phyloP scores from a whole-genome alignment of 2,797 vertebrate species.

The Odontamblyopus lacepedii region DNA sequence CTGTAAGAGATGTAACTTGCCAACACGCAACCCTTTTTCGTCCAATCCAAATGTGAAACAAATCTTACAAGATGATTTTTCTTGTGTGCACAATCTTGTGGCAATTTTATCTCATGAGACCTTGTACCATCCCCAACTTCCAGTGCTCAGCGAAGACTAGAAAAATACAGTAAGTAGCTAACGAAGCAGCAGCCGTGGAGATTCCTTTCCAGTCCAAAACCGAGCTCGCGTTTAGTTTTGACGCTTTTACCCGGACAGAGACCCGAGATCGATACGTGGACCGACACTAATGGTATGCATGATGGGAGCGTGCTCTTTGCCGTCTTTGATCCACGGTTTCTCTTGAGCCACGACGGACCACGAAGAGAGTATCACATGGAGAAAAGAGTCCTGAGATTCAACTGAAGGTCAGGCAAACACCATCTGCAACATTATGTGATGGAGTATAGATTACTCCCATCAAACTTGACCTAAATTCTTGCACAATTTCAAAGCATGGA shows the following conservation, averaged over 20 bases:
- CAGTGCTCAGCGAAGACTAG: background rate
- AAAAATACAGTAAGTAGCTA: background rate
- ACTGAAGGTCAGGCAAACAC: background rate
- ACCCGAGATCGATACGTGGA: background rate
- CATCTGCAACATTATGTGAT: too few species aligned
- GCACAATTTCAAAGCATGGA: too few species aligned
- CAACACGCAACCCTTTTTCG: too few species aligned
- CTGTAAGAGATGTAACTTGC: too few species aligned
- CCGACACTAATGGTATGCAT: slow-evolving; percentile 6
- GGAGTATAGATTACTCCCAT: background rate
- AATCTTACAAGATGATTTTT: too few species aligned
- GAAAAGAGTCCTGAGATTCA: background rate
- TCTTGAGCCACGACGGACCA: background rate
- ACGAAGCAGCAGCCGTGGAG: background rate
- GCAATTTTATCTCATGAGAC: too few species aligned
- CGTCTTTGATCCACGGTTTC: background rate
- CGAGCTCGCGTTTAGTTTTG: background rate
- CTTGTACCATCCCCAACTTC: background rate
- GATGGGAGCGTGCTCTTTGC: slow-evolving; percentile 2
- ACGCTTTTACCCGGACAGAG: background rate
- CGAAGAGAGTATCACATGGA: background rate
- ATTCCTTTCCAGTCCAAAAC: background rate
- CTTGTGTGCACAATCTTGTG: too few species aligned
- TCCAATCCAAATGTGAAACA: too few species aligned
- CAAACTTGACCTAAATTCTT: too few species aligned